These are phyloP conservation scores for Nycteola revayana DNA, from an alignment of 2,888 invertebrate genomes.

Conservation along the genomic window DNA sequence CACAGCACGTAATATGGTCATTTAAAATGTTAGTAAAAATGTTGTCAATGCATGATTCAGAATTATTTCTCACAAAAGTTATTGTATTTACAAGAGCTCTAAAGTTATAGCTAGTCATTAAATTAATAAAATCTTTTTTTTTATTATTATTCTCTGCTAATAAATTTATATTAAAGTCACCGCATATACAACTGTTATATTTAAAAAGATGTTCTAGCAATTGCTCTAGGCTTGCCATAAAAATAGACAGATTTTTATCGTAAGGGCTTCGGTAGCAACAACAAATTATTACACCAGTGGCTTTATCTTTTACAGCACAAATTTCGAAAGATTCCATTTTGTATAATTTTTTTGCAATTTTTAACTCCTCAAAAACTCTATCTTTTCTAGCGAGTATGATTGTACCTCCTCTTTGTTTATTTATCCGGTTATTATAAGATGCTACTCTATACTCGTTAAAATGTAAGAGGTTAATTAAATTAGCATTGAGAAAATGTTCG, in stretches of 20 bases:
- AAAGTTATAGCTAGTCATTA: not conserved
- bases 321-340: slow-evolving; percentile 1
- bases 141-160: not conserved
- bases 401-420: slow-evolving; percentile 3
- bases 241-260: not conserved
- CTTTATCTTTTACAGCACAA: slow-evolving; percentile 1
- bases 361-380: not conserved
- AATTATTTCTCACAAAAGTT: not conserved
- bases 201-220: not conserved
- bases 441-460: not conserved
- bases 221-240: not conserved
- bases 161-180: not conserved
- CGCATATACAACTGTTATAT: not conserved
- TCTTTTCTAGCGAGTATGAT: slow-evolving; percentile 1
- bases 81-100: not conserved
- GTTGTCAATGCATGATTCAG: not conserved
- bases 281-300: not conserved
- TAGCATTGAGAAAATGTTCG: slow-evolving; percentile 4
- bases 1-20: not conserved
- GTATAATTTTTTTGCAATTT: not conserved
- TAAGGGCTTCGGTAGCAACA: slow-evolving; percentile 2
- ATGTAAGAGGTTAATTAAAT: not conserved
- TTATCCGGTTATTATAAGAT: slow-evolving; percentile 1
- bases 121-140: not conserved
- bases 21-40: not conserved